Base-by-base conservation (phyloP, 1,140 invertebrate species). In the Psix sp. region DNA sequence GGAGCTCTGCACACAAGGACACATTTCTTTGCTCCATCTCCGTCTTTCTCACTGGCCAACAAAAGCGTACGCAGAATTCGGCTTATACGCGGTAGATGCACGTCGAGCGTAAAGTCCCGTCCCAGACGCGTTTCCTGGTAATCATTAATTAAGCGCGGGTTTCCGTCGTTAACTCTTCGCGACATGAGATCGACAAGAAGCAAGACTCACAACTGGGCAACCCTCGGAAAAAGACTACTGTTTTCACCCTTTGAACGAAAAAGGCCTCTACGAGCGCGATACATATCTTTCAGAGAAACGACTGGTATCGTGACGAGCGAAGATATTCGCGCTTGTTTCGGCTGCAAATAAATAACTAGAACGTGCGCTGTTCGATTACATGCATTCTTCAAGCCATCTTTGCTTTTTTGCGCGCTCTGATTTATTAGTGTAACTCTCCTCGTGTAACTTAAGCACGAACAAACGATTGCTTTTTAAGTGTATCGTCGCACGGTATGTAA, bases 61-160 rank as follows among this genome's bases (percentile, higher is more conserved):
- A 70, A 66, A 60, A 52, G 40, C 59, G 45, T 72, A 74, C 56
- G 60, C 54, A 66, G 72, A 71, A 72, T 70, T 72, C 62, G 65
- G 60, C 59, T 62, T 66, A 39, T 46, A 40, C 56, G 62, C 68
- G 68, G 66, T 76, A 72, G 74, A 67, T 77, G 63, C 38, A 66
- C 57, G 70, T 68, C 48, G 66, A 45, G 73, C 73, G 79, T 79
- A 80, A 78, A 78, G 56, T 74, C 67, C 60, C 49, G 57, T 62
- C 72, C 77, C 81, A 83, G 80, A 84, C 82, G 81, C 78, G 80
- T 84, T 86, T 86, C 82, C 80, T 73, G 77, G 84, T 85, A 85
- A 84, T 85, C 84, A 82, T 86, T 86, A 86, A 86, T 86, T 85
- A 86, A 84, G 82, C 82, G 77, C 67, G 74, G 76, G 79, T 76